These are phyloP conservation scores for Enteromius anoplus DNA, from an alignment of 2,797 vertebrate genomes.

Conservation along the genomic window DNA sequence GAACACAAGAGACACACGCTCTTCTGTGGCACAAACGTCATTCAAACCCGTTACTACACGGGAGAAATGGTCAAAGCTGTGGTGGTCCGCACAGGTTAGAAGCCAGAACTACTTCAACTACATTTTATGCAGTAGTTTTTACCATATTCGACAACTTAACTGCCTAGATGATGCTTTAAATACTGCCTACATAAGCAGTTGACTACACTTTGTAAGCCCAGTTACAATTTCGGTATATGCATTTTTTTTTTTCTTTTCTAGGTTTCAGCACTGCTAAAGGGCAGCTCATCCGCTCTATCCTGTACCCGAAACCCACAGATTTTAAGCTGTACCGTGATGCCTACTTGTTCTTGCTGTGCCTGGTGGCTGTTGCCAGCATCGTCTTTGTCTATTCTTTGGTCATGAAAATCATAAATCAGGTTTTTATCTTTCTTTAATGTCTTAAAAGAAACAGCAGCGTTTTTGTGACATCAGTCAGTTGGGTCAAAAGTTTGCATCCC, in stretches of 20 bases:
- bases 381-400: conserved; percentile 94
- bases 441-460: not conserved
- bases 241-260: conserved; percentile 58
- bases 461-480: not conserved
- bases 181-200: not conserved
- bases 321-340: conserved; percentile 98
- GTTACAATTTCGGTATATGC: not conserved
- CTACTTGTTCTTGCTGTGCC: conserved; percentile 93
- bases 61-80: conserved; percentile 95
- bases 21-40: conserved; percentile 95
- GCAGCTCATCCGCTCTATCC: conserved; percentile 93
- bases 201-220: not conserved
- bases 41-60: conserved; percentile 98
- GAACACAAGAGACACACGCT: conserved; percentile 92
- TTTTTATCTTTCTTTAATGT: conserved; percentile 58
- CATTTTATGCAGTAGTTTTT: not conserved
- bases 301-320: conserved; percentile 97
- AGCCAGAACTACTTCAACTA: not conserved
- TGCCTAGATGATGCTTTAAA: not conserved
- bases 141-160: not conserved
- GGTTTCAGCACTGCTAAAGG: conserved; percentile 97
- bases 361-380: conserved; percentile 91
- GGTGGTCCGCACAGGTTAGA: conserved; percentile 91
- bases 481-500: not conserved
- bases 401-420: conserved; percentile 88